These are phyloP conservation scores for Halcyon malimbica DNA, from an alignment of 2,113 vertebrate genomes.

Conservation along the genomic window DNA sequence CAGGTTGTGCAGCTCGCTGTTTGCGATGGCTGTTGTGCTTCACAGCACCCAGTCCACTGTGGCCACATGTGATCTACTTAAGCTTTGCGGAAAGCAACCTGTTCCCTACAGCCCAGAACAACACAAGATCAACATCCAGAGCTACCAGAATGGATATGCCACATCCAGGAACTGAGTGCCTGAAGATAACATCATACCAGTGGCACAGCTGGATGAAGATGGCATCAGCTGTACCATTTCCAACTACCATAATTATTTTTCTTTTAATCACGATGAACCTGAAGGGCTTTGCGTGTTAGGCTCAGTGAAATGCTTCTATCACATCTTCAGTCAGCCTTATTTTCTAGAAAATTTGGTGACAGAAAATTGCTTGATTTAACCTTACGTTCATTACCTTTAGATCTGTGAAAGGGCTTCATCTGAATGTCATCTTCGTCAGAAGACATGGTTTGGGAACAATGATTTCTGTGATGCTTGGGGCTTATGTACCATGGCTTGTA, in stretches of 20 bases:
- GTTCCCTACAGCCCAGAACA: neutral
- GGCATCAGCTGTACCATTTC: neutral
- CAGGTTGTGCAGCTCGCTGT: neutral
- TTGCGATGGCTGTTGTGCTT: neutral
- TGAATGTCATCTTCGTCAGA: constrained; percentile 67
- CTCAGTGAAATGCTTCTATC: neutral
- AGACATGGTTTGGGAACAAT: constrained; percentile 8
- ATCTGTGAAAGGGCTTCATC: constrained; percentile 84
- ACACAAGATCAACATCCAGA: neutral
- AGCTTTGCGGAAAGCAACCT: neutral
- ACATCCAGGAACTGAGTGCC: neutral
- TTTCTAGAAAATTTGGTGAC: neutral
- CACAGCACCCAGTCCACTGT: neutral
- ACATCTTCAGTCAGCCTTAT: neutral
- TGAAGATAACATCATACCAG: neutral
- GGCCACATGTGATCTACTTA: neutral
- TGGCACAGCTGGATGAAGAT: neutral
- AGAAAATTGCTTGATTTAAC: neutral
- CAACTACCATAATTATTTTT: neutral
- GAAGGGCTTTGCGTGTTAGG: neutral
- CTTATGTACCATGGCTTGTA: constrained; percentile 84
- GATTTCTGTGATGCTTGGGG: constrained; percentile 77
- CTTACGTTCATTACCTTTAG: constrained; percentile 56
- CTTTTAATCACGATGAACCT: neutral
- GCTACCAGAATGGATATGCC: neutral